A percentile compares a stretch with the other conserved stretches of the same genome.
These are phyloP conservation scores for Phainopepla nitens DNA, from an alignment of 2,113 vertebrate species.

Conservation along the genomic window DNA sequence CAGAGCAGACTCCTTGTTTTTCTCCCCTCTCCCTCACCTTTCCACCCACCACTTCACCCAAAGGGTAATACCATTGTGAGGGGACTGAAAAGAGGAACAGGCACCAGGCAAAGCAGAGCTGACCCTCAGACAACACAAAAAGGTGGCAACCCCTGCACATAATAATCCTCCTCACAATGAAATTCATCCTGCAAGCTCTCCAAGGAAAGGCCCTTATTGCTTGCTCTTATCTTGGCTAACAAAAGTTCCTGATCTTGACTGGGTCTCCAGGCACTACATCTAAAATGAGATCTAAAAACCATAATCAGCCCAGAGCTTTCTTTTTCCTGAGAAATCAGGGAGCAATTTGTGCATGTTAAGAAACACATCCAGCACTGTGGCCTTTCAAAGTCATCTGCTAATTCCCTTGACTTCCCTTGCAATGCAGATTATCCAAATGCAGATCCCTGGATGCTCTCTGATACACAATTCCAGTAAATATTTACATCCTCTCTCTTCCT, in stretches of 20 bases:
- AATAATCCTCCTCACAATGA: not conserved
- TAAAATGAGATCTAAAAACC: not conserved
- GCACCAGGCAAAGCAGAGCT: not conserved
- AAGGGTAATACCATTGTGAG: not conserved
- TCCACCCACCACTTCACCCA: not conserved
- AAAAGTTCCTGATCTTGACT: not conserved
- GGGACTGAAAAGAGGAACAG: not conserved
- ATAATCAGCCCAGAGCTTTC: not conserved
- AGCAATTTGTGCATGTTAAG: not conserved
- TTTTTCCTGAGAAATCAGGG: not conserved
- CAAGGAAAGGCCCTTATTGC: not conserved
- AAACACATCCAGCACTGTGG: not conserved
- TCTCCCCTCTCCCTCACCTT: not conserved
- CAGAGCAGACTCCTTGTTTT: not conserved
- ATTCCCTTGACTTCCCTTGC: conserved; percentile 11
- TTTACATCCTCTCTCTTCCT: not conserved
- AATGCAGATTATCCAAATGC: conserved; percentile 23
- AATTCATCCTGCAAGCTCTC: not conserved
- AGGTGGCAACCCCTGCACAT: not conserved
- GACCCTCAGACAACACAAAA: not conserved
- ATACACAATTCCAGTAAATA: not conserved
- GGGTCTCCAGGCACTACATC: not conserved
- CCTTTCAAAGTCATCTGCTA: conserved; percentile 32
- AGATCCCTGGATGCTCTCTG: not conserved
- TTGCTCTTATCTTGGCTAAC: not conserved